Percentiles rank a stretch among this genome's conserved stretches.
Conservation (phyloP, 2,797 vertebrate genomes). For the Phoxinus dragarum region DNA sequence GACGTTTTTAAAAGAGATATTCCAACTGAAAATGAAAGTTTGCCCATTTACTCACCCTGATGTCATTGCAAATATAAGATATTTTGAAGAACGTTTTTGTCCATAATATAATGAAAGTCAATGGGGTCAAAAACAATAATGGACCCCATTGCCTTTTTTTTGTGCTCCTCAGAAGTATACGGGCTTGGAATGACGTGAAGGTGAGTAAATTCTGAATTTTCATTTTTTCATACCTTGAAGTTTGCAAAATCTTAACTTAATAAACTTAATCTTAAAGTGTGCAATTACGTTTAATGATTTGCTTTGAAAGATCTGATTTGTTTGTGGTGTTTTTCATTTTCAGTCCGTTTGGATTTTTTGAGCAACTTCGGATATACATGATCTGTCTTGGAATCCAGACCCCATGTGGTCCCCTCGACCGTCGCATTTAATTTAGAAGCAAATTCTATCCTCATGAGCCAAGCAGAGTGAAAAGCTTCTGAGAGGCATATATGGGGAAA, state of each 20-base stretch:
- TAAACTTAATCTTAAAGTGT: neutral
- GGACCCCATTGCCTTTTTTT: neutral
- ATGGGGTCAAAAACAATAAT: neutral
- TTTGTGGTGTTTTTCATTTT: neutral
- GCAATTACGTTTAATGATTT: slow-evolving; percentile 4
- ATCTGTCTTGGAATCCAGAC: slow-evolving; percentile 22
- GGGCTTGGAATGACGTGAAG: neutral
- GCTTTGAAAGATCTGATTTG: slow-evolving; percentile 3
- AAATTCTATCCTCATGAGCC: slow-evolving; percentile 67
- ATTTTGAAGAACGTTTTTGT: neutral
- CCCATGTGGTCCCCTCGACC: slow-evolving; percentile 10
- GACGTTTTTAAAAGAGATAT: neutral
- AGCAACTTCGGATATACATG: slow-evolving; percentile 23
- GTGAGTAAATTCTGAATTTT: neutral
- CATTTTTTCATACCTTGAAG: neutral
- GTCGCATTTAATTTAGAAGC: slow-evolving; percentile 26
- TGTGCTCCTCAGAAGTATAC: neutral
- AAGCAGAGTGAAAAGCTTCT: slow-evolving; percentile 74
- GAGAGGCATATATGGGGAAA: slow-evolving; percentile 72
- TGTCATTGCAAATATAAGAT: neutral
- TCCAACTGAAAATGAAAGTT: neutral
- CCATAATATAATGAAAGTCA: neutral
- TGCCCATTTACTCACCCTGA: neutral
- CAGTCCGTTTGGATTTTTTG: neutral
- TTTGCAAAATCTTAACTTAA: neutral